Evolutionary conservation across 2,797 vertebrate species (phyloP), one percentile per base, ranked within the genome.

Genomic region (Synaphobranchus kaupii): DNA sequence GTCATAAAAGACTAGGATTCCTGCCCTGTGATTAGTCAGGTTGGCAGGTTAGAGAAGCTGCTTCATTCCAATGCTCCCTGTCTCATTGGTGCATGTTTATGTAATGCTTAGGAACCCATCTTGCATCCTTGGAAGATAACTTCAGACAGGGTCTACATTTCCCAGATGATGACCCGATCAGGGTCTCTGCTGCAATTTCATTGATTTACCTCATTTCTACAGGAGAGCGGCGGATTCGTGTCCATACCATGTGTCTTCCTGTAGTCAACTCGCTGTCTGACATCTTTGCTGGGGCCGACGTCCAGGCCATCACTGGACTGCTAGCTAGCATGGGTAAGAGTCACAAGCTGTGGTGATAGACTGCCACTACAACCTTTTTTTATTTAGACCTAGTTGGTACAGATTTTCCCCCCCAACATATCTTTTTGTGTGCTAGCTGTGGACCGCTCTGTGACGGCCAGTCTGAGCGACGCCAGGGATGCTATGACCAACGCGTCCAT

Each of bases 161-260:
- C 68, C 68, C 68, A 73, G 68, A 10, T 13, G 68, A 28, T n/a
- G n/a, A 63, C 4, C 25, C 25, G 17, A 4, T 20, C 20, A 63
- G 17, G 20, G 52, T 54, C 47, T 47, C 8, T 17, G 2, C 31
- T 44, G n/a, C n/a, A n/a, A n/a, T n/a, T n/a, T n/a, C n/a, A n/a
- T n/a, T n/a, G 17, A 15, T 20, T 22, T 60, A 31, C 10, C 63
- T 8, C 12, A 15, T 84, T 44, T 71, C 34, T 34, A 6, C 89
- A 99, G 98, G 98, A 44, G 98, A 99, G 93, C 94, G 98, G 83
- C 95, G 98, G 90, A 99, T 99, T 89, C 97, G 98, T 83, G 98
- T 99, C 85, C 98, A 99, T 94, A 99, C 98, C 0, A 93, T 99
- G 96, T 99, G 98, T 94, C 95, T 99, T 83, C 98, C 98, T 5